A percentile compares a stretch with the other conserved stretches of the same genome.
These are phyloP conservation scores for Cynocephalus volans DNA, from an alignment of 2,113 vertebrate species.

Conservation along the genomic window DNA sequence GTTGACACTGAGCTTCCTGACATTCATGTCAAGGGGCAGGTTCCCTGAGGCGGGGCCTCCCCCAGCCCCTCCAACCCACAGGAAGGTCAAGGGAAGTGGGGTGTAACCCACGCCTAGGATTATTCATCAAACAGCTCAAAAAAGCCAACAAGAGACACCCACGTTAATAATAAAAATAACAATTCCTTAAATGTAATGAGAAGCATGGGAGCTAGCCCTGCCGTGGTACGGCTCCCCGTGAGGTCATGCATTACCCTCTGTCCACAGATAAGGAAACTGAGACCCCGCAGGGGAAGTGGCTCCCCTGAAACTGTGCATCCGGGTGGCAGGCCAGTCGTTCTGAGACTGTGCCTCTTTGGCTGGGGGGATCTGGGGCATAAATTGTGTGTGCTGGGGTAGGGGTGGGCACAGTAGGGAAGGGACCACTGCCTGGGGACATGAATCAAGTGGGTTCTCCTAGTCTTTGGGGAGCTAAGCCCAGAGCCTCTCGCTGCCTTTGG, in stretches of 20 bases:
- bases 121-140: slow-evolving; percentile 36
- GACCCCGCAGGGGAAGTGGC: slow-evolving; percentile 33
- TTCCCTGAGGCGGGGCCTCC: neutral
- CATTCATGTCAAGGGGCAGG: neutral
- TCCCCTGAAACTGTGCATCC: neutral
- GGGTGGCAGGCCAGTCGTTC: neutral
- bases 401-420: neutral
- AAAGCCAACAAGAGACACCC: slow-evolving; percentile 48
- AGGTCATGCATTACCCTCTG: neutral
- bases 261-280: neutral
- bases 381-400: neutral
- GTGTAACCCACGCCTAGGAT: slow-evolving; percentile 23
- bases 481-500: neutral
- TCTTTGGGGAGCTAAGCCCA: neutral
- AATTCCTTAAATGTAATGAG: slow-evolving; percentile 63
- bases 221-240: neutral
- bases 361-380: neutral
- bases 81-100: slow-evolving; percentile 49
- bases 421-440: neutral
- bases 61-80: neutral
- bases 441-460: neutral
- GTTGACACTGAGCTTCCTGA: slow-evolving; percentile 68
- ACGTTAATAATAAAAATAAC: slow-evolving; percentile 65
- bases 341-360: neutral
- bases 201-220: neutral